These are phyloP conservation scores for Entomyzon cyanotis DNA, from an alignment of 2,113 vertebrate genomes.

Conservation along the genomic window DNA sequence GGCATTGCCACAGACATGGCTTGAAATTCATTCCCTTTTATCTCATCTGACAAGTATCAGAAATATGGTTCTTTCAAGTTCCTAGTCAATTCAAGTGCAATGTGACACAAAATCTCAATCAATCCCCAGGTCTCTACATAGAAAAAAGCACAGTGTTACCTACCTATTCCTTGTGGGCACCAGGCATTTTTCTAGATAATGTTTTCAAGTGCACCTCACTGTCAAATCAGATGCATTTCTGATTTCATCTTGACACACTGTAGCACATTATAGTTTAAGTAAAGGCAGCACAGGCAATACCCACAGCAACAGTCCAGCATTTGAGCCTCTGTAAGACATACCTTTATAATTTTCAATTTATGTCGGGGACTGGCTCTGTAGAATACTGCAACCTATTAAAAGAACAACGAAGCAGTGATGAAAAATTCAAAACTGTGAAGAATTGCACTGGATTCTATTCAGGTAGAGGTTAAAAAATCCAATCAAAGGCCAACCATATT, in stretches of 20 bases:
- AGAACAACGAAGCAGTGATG: neutral
- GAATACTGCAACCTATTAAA: slow-evolving; percentile 87
- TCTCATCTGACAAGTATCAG: neutral
- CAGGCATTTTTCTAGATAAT: neutral
- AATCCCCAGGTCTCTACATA: neutral
- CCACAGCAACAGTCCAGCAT: neutral
- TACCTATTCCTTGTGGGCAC: neutral
- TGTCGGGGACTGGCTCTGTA: slow-evolving; percentile 95
- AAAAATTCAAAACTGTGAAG: neutral
- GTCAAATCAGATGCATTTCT: neutral
- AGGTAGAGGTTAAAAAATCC: neutral
- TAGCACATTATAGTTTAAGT: neutral
- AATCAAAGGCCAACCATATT: neutral
- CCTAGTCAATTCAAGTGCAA: neutral
- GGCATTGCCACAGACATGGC: neutral
- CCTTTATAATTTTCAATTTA: slow-evolving; percentile 99
- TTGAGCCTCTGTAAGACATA: slow-evolving; percentile 41
- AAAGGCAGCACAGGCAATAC: neutral
- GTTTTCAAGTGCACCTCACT: neutral
- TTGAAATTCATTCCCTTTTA: neutral
- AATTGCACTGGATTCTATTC: neutral
- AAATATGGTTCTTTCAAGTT: neutral
- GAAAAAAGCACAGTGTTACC: neutral
- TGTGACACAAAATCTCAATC: neutral
- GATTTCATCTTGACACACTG: neutral